Evolutionary conservation across 2,888 invertebrate genomes (phyloP).

Genomic region (Drosophila atripex): DNA sequence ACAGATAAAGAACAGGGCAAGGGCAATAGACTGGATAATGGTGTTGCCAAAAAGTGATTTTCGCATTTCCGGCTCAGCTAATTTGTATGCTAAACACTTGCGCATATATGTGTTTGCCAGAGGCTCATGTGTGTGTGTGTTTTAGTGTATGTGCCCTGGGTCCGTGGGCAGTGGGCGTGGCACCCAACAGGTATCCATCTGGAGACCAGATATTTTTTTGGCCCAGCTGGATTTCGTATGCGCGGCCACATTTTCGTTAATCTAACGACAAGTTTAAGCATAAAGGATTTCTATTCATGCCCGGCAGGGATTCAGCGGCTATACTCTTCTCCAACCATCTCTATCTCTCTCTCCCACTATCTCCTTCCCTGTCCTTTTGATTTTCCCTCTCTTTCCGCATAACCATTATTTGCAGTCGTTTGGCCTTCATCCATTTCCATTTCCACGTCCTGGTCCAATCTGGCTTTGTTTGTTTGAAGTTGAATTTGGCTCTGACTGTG

Average conservation of each 20-base stretch:
- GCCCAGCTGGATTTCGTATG: slow-evolving; percentile 61
- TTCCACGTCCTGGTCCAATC: slow-evolving; percentile 41
- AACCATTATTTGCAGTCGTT: slow-evolving; percentile 77
- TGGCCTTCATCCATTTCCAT: slow-evolving; percentile 57
- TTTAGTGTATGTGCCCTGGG: no score
- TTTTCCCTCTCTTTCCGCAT: slow-evolving; percentile 13
- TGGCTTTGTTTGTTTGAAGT: slow-evolving; percentile 61
- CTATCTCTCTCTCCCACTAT: slow-evolving; percentile 4
- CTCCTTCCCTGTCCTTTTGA: neutral
- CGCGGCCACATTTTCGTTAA: slow-evolving; percentile 77
- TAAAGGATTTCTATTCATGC: slow-evolving; percentile 76
- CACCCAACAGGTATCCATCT: slow-evolving; percentile 67
- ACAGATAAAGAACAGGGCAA: slow-evolving; percentile 16
- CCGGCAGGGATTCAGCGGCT: slow-evolving; percentile 38
- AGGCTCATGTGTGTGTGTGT: slow-evolving; percentile 18
- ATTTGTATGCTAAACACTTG: slow-evolving; percentile 77
- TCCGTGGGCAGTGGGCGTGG: slow-evolving; percentile 14
- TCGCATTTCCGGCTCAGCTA: slow-evolving; percentile 70
- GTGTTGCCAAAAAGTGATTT: slow-evolving; percentile 74
- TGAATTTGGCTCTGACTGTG: slow-evolving; percentile 31
- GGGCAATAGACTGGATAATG: slow-evolving; percentile 63
- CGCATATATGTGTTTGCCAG: slow-evolving; percentile 10
- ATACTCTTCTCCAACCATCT: slow-evolving; percentile 10
- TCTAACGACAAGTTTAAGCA: slow-evolving; percentile 77
- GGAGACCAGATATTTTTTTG: slow-evolving; percentile 32